Conservation (phyloP, 2,113 vertebrate genomes). For the Serilophus lunatus region DNA sequence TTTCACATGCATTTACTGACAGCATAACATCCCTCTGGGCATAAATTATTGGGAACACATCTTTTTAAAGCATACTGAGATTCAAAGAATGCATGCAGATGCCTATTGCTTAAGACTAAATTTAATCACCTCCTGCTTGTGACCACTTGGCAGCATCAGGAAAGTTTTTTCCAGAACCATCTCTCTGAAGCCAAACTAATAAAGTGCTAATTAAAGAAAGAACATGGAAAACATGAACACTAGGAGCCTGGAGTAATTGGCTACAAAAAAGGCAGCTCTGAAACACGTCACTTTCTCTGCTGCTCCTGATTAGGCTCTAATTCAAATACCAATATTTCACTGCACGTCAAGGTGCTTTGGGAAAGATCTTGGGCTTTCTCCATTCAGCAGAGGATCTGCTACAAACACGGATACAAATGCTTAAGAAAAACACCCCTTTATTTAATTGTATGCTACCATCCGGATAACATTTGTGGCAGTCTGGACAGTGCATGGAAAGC, state of each 20-base stretch:
- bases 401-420: constrained; percentile 52
- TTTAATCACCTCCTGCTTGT: constrained; percentile 77
- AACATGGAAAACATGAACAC: constrained; percentile 85
- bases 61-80: constrained; percentile 56
- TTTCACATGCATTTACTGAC: constrained; percentile 44
- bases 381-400: constrained; percentile 52
- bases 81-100: constrained; percentile 60
- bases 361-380: constrained; percentile 51
- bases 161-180: constrained; percentile 65
- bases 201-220: constrained; percentile 89
- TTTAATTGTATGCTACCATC: constrained; percentile 61
- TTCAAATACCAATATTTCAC: constrained; percentile 84
- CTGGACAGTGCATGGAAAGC: not conserved
- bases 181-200: constrained; percentile 81
- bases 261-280: constrained; percentile 84
- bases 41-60: constrained; percentile 57
- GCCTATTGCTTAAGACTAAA: constrained; percentile 61
- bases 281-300: constrained; percentile 72
- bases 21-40: constrained; percentile 44
- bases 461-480: constrained; percentile 24
- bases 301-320: constrained; percentile 86
- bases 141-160: constrained; percentile 73
- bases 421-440: not conserved
- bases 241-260: constrained; percentile 88
- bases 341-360: constrained; percentile 73